Percentiles rank a stretch among this genome's conserved stretches.
These are phyloP conservation scores for Phoeniculus purpureus DNA, from an alignment of 2,797 vertebrate species.

Conservation along the genomic window DNA sequence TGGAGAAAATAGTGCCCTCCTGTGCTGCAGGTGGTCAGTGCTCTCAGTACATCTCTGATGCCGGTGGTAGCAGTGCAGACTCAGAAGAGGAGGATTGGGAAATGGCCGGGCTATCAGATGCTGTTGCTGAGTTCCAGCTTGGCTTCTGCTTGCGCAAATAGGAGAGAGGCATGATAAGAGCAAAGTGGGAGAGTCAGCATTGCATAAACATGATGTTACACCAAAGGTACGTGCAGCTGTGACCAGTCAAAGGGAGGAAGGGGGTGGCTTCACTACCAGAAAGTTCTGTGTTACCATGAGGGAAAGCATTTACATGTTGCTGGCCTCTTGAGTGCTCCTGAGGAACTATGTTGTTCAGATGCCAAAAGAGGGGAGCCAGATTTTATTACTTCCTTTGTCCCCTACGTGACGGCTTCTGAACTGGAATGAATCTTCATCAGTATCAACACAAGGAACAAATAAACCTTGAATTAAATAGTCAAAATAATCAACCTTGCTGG, in stretches of 20 bases:
- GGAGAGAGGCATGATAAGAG: neutral
- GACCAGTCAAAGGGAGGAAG: neutral
- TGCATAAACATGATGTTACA: constrained; percentile 23
- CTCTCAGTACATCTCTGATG: neutral
- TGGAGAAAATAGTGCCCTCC: neutral
- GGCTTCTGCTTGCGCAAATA: neutral
- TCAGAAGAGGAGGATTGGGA: neutral
- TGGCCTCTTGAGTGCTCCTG: neutral
- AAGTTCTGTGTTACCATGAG: constrained; percentile 15
- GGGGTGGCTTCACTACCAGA: neutral
- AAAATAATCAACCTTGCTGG: neutral
- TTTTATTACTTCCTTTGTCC: constrained; percentile 49
- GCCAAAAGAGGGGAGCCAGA: constrained; percentile 44
- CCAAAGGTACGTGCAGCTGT: constrained; percentile 42
- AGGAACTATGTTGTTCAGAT: constrained; percentile 20
- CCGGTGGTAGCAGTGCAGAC: neutral
- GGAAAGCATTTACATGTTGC: constrained; percentile 31
- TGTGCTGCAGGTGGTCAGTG: neutral
- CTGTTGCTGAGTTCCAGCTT: fast-evolving
- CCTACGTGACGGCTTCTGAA: neutral
- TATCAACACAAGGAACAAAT: constrained; percentile 22
- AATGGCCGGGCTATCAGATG: neutral
- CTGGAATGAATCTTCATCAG: neutral
- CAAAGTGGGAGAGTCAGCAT: neutral
- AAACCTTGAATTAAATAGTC: constrained; percentile 20